A percentile compares a stretch with the other conserved stretches of the same genome.
phyloP scores from a whole-genome alignment of 2,888 invertebrate species.

The Ypsolopha sequella region DNA sequence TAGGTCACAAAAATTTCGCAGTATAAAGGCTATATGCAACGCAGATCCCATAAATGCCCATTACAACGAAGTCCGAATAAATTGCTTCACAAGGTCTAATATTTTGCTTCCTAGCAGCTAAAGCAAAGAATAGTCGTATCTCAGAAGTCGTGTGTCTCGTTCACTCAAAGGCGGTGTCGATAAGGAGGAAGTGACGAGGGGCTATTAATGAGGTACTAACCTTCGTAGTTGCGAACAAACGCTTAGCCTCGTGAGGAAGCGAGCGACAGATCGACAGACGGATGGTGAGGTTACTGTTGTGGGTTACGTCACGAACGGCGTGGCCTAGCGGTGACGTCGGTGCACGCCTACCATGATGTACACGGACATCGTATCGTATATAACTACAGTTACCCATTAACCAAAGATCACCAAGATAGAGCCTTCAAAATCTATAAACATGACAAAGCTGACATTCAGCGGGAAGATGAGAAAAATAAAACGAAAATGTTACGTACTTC shows the following conservation, averaged over 20 bases:
- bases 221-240: slow-evolving; percentile 22
- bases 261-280: slow-evolving; percentile 46
- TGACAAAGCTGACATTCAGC: neutral
- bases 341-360: slow-evolving; percentile 19
- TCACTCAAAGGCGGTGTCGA: neutral
- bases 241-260: slow-evolving; percentile 49
- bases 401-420: neutral
- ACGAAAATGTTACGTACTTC: slow-evolving; percentile 59
- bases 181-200: neutral
- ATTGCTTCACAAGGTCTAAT: slow-evolving; percentile 1
- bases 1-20: slow-evolving; percentile 1
- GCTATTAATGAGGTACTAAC: slow-evolving; percentile 2
- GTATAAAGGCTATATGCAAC: neutral
- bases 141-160: neutral
- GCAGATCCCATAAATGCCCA: slow-evolving; percentile 3
- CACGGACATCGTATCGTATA: neutral
- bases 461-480: neutral
- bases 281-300: slow-evolving; percentile 36
- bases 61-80: slow-evolving; percentile 4
- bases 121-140: neutral
- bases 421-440: neutral
- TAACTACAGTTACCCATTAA: neutral
- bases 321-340: slow-evolving; percentile 43
- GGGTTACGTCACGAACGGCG: slow-evolving; percentile 21
- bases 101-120: neutral